Percentiles rank a stretch among this genome's conserved stretches.
Evolutionary conservation across 2,797 vertebrate genomes (phyloP).

Genomic region (Tenualosa ilisha): DNA sequence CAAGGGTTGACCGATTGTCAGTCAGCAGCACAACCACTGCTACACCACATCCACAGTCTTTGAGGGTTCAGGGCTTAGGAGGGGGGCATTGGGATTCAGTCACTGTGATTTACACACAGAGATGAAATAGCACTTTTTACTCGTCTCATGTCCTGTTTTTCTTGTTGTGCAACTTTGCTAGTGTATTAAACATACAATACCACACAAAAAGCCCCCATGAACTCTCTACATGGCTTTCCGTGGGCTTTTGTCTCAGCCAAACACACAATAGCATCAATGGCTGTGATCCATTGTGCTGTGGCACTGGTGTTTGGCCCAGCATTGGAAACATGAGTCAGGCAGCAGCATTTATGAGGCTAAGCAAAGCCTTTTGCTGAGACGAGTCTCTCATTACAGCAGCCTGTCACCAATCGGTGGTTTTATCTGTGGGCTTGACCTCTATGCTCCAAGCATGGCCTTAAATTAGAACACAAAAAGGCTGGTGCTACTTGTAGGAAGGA

Average conservation of each 20-base stretch:
- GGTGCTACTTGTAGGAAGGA: not conserved
- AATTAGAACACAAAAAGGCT: slow-evolving; percentile 33
- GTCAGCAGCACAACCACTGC: too few species aligned
- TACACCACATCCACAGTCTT: too few species aligned
- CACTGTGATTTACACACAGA: not conserved
- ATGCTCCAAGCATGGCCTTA: slow-evolving; percentile 11
- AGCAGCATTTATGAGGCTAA: not conserved
- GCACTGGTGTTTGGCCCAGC: not conserved
- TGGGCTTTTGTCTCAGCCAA: not conserved
- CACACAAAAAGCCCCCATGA: not conserved
- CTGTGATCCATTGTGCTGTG: not conserved
- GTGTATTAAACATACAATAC: not conserved
- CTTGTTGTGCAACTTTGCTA: not conserved
- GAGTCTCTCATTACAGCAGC: slow-evolving; percentile 23
- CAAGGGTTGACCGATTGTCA: too few species aligned
- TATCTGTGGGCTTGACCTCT: not conserved
- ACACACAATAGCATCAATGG: not conserved
- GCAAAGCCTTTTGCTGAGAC: not conserved
- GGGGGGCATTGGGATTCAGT: too few species aligned
- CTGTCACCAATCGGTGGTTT: slow-evolving; percentile 3
- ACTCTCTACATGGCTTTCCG: not conserved
- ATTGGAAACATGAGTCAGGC: not conserved
- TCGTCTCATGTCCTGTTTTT: not conserved
- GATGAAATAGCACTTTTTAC: not conserved
- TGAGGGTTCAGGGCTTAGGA: too few species aligned